Percentiles rank a stretch among this genome's conserved stretches.
Conservation (phyloP, 2,113 vertebrate species). For the Furnarius figulus region DNA sequence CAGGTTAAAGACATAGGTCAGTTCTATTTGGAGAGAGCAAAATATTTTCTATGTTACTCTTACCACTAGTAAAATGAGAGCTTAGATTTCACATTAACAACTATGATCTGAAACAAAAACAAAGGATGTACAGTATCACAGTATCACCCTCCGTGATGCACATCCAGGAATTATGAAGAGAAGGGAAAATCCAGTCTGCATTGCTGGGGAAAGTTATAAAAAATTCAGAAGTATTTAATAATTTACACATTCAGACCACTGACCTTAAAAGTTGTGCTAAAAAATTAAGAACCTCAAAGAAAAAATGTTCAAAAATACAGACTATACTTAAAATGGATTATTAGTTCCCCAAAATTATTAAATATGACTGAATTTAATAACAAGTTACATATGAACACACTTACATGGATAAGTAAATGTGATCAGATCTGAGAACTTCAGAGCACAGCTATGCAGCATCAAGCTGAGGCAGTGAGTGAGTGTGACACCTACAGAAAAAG, state of each 20-base stretch:
- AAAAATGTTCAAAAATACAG: slow-evolving; percentile 34
- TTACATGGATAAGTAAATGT: background rate
- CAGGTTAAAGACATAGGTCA: background rate
- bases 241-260: slow-evolving; percentile 41
- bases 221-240: slow-evolving; percentile 66
- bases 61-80: background rate
- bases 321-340: slow-evolving; percentile 23
- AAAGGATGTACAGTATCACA: background rate
- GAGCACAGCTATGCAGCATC: background rate
- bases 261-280: slow-evolving; percentile 71
- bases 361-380: slow-evolving; percentile 22
- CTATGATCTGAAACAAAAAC: background rate
- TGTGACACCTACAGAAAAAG: background rate
- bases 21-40: background rate
- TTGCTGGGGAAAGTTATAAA: slow-evolving; percentile 41
- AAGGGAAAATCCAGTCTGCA: slow-evolving; percentile 7
- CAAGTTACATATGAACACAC: background rate
- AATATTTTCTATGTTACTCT: background rate
- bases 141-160: background rate
- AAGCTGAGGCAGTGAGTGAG: background rate
- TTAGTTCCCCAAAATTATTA: background rate
- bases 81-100: background rate
- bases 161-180: background rate
- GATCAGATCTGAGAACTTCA: background rate
- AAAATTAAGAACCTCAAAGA: slow-evolving; percentile 63